Evolutionary conservation across 2,797 vertebrate species (phyloP).

Genomic region (Tragopan temminckii): DNA sequence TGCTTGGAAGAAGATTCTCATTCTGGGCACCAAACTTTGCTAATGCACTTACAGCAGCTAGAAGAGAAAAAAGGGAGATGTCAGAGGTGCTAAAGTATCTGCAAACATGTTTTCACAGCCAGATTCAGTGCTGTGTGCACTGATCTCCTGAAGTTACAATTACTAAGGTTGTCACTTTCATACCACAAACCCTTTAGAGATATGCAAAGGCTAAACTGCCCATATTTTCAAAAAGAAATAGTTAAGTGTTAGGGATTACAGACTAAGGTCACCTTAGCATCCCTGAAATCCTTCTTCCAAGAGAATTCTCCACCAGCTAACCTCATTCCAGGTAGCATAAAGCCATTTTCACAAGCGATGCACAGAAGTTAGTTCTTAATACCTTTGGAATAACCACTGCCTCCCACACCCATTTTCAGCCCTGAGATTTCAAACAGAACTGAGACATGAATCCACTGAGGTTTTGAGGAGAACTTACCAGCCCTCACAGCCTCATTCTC

Average conservation of each 20-base stretch:
- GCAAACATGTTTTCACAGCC: fast-evolving
- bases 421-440: background rate
- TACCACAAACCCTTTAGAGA: fast-evolving
- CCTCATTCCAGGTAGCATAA: background rate
- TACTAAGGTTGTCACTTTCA: background rate
- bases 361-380: background rate
- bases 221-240: background rate
- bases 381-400: background rate
- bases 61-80: background rate
- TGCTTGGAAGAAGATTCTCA: constrained; percentile 94
- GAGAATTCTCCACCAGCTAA: background rate
- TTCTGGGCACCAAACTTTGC: constrained; percentile 99
- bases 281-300: background rate
- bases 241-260: background rate
- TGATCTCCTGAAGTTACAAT: too few relatives aligned
- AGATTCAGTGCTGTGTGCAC: fast-evolving
- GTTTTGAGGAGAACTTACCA: constrained; percentile 79
- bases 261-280: background rate
- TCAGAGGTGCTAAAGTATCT: background rate
- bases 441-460: background rate
- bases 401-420: background rate
- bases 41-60: constrained; percentile 95
- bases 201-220: fast-evolving
- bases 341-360: background rate
- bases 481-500: constrained; percentile 97